A percentile compares a stretch with the other conserved stretches of the same genome.
These are phyloP conservation scores for Oreochromis niloticus DNA, from an alignment of 2,113 vertebrate genomes.

Conservation along the genomic window DNA sequence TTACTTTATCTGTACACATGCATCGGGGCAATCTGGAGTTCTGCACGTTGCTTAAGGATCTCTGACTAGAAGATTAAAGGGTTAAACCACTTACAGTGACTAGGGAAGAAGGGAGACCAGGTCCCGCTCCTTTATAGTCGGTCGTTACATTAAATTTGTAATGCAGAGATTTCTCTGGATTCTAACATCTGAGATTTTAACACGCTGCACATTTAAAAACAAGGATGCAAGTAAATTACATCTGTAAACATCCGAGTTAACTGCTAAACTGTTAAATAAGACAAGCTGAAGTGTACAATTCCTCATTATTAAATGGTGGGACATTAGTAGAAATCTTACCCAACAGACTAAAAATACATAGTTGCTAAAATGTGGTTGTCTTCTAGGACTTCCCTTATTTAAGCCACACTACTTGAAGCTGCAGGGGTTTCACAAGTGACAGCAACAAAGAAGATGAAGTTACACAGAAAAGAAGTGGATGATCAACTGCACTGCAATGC, in stretches of 20 bases:
- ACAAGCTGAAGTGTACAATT: background rate
- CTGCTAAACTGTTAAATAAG: background rate
- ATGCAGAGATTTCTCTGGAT: background rate
- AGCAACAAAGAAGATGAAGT: background rate
- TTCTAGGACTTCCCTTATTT: background rate
- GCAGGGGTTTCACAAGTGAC: background rate
- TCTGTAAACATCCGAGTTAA: background rate
- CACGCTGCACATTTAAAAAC: background rate
- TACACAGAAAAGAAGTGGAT: background rate
- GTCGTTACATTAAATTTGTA: background rate
- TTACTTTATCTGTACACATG: background rate
- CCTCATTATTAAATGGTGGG: background rate
- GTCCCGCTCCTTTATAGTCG: background rate
- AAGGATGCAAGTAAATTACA: background rate
- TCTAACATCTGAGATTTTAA: background rate
- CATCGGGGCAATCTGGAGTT: background rate
- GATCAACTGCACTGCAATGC: slow-evolving; percentile 24
- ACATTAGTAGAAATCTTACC: background rate
- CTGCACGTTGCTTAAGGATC: background rate
- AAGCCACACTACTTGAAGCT: background rate
- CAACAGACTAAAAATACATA: background rate
- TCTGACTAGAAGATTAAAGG: background rate
- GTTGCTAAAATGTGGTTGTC: background rate
- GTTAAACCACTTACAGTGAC: background rate
- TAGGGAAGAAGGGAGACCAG: background rate